A percentile compares a stretch with the other conserved stretches of the same genome.
phyloP scores from a whole-genome alignment of 2,888 invertebrate species.

The Cremastinae sp. region DNA sequence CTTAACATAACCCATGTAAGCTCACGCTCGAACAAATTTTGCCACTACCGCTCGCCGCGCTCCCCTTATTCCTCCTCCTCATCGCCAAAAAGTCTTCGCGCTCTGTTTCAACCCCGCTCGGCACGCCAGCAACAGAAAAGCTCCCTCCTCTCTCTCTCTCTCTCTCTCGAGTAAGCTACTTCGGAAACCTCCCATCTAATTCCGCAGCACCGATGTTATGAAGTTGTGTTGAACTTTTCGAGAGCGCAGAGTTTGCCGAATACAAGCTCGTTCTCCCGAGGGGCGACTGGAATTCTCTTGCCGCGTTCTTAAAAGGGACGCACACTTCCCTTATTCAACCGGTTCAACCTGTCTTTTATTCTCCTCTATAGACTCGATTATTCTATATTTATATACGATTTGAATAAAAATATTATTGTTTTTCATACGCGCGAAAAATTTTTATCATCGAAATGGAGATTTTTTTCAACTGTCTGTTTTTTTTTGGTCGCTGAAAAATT shows the following conservation, averaged over 20 bases:
- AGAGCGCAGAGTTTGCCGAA: constrained; percentile 77
- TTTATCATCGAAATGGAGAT: too few species aligned
- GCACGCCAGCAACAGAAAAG: constrained; percentile 29
- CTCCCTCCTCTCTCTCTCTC: constrained; percentile 34
- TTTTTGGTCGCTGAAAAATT: not conserved
- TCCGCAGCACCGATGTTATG: constrained; percentile 75
- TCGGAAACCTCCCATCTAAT: constrained; percentile 39
- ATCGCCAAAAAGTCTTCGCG: constrained; percentile 44
- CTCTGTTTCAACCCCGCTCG: constrained; percentile 68
- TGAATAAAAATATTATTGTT: too few species aligned
- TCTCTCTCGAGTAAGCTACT: constrained; percentile 39
- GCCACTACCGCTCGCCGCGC: constrained; percentile 66
- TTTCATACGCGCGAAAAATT: too few species aligned
- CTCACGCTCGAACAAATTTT: constrained; percentile 80
- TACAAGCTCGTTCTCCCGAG: constrained; percentile 64
- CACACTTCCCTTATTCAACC: not conserved
- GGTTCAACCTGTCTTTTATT: too few species aligned
- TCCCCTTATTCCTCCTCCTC: too few species aligned
- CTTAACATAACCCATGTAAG: constrained; percentile 80
- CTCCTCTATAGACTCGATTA: too few species aligned
- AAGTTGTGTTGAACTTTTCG: constrained; percentile 81
- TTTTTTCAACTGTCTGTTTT: too few species aligned
- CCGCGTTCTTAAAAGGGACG: constrained; percentile 24
- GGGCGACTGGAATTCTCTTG: constrained; percentile 74
- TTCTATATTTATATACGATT: too few species aligned